Evolutionary conservation across 2,888 invertebrate species (phyloP).

Genomic region (Macrosiphum euphorbiae): DNA sequence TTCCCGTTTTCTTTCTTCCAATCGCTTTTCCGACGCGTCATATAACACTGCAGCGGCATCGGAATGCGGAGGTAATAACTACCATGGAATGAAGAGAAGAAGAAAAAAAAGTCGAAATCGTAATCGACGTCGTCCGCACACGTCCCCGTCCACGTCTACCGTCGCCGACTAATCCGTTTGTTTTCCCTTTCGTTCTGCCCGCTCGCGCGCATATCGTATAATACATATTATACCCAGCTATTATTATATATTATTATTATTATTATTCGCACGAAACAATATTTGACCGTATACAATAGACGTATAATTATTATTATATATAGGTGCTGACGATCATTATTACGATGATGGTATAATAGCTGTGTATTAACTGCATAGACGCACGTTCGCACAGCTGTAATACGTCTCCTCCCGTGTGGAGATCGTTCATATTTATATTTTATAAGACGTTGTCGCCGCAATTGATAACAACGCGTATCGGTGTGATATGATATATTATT

Average conservation of each 20-base stretch:
- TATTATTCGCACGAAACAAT: not conserved
- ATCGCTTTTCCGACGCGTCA: conserved; percentile 7
- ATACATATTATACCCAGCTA: not conserved
- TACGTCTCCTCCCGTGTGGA: not conserved
- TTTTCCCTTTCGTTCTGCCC: conserved; percentile 40
- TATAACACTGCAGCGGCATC: not conserved
- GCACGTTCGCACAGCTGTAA: not conserved
- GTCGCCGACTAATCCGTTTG: conserved; percentile 11
- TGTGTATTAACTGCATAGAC: not conserved
- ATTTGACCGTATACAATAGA: conserved; percentile 9
- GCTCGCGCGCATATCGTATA: not conserved
- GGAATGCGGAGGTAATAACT: not conserved
- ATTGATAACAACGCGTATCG: not conserved
- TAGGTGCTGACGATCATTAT: not conserved
- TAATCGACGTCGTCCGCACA: not conserved
- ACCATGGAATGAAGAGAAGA: not conserved
- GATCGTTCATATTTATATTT: not conserved
- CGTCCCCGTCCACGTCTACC: not conserved
- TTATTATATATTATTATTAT: not conserved
- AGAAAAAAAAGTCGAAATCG: conserved; percentile 41
- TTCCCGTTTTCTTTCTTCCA: conserved; percentile 15
- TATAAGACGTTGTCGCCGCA: not conserved
- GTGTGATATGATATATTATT: no score
- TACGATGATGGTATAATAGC: not conserved
- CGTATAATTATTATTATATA: not conserved